A percentile compares a stretch with the other conserved stretches of the same genome.
Conservation (phyloP, 37 sponge, comb jelly and placozoan species). For the Theonella swinhoei region DNA sequence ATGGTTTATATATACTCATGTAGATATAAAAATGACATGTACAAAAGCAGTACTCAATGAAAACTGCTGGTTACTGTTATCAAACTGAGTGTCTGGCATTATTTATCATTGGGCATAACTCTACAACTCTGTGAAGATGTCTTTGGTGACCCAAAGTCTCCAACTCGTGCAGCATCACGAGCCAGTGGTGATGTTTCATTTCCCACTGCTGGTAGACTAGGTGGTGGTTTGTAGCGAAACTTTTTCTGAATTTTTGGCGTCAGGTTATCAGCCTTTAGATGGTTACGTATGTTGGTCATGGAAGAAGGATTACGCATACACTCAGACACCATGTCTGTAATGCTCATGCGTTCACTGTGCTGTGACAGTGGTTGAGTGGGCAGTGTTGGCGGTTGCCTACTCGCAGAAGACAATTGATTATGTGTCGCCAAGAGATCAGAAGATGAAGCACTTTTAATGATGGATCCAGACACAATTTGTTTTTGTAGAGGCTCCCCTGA, state of each 20-base stretch:
- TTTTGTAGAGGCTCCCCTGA: neutral
- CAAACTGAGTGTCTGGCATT: too few species aligned
- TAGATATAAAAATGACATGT: too few species aligned
- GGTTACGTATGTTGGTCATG: slow-evolving; percentile 65
- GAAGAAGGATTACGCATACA: slow-evolving; percentile 56
- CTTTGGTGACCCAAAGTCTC: too few species aligned
- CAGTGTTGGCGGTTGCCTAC: neutral
- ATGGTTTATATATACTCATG: too few species aligned
- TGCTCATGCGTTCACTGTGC: slow-evolving; percentile 4
- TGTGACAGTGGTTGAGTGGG: neutral
- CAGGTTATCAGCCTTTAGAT: slow-evolving; percentile 63
- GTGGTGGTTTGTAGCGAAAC: slow-evolving; percentile 23
- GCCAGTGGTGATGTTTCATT: neutral
- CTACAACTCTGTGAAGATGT: too few species aligned
- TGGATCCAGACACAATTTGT: neutral
- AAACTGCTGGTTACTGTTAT: too few species aligned
- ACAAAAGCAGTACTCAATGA: too few species aligned
- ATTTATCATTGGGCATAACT: too few species aligned
- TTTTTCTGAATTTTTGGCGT: slow-evolving; percentile 73
- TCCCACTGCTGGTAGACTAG: slow-evolving; percentile 32
- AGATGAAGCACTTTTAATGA: slow-evolving; percentile 38
- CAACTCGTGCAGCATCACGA: neutral
- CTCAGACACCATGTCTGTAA: slow-evolving; percentile 64
- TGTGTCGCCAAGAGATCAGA: neutral
- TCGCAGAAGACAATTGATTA: too few species aligned